phyloP scores from a whole-genome alignment of 2,113 vertebrate species.

The Nannospalax galili region DNA sequence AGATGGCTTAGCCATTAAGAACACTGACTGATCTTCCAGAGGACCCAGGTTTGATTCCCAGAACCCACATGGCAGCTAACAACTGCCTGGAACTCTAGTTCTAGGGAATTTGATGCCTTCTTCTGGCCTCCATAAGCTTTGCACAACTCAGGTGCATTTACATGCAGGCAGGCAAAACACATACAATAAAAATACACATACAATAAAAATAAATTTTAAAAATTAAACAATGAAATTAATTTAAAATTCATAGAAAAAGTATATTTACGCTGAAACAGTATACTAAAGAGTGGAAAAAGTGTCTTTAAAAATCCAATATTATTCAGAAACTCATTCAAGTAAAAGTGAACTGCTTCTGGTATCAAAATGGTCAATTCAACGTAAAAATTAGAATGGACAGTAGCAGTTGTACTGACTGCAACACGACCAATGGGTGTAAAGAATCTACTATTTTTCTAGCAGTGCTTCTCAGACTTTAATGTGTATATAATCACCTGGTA shows the following conservation, averaged over 20 bases:
- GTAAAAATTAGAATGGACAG: background rate
- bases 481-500: background rate
- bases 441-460: background rate
- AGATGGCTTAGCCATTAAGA: too few species aligned
- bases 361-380: background rate
- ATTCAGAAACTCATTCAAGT: background rate
- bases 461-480: background rate
- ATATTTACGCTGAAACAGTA: conserved; percentile 57
- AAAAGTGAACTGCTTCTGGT: background rate
- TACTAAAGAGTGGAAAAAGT: background rate
- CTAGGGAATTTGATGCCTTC: too few species aligned
- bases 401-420: background rate
- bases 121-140: too few species aligned
- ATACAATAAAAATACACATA: too few species aligned
- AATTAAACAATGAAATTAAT: too few species aligned
- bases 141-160: too few species aligned
- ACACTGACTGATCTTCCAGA: too few species aligned
- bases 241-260: background rate
- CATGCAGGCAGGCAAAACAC: too few species aligned
- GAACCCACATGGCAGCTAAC: too few species aligned
- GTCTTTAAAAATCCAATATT: conserved; percentile 12
- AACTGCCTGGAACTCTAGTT: too few species aligned
- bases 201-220: too few species aligned
- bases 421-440: background rate
- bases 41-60: too few species aligned